These are phyloP conservation scores for Ditylenchus weischeri DNA, from an alignment of 2,888 invertebrate genomes.

Conservation along the genomic window DNA sequence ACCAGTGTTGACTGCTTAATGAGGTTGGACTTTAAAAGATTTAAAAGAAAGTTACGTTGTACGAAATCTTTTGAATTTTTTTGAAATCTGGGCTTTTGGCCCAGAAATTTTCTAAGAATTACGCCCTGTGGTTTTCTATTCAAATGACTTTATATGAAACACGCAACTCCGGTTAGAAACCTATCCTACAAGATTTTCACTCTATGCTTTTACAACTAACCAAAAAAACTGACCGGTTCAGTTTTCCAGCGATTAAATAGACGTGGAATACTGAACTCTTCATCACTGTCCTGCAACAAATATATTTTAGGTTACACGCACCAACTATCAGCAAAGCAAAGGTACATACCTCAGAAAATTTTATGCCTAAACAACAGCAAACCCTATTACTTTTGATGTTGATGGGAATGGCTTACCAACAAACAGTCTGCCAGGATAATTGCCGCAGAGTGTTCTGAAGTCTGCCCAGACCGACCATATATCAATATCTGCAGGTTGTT, in stretches of 20 bases:
- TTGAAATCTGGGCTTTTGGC: no score
- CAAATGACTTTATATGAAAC: no score
- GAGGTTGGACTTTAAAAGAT: no score
- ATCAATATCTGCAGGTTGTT: slow-evolving; percentile 7
- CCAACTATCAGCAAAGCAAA: slow-evolving; percentile 61
- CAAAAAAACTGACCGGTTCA: slow-evolving; percentile 74
- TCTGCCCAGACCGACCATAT: slow-evolving; percentile 43
- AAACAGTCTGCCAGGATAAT: slow-evolving; percentile 37
- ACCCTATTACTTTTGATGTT: no score
- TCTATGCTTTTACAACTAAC: slow-evolving; percentile 1
- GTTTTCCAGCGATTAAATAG: slow-evolving; percentile 81
- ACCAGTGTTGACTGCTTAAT: slow-evolving; percentile 17
- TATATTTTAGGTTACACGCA: slow-evolving; percentile 61
- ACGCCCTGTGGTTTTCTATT: no score
- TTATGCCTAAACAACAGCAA: slow-evolving; percentile 3
- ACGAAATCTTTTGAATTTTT: no score
- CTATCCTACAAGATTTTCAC: no score
- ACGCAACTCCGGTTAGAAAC: no score
- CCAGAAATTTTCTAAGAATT: no score
- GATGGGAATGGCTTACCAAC: not conserved
- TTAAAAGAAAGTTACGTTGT: no score
- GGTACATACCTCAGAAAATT: slow-evolving; percentile 17
- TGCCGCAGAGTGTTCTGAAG: slow-evolving; percentile 59
- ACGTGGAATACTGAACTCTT: slow-evolving; percentile 61
- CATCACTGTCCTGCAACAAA: slow-evolving; percentile 65